Conservation (phyloP, 92 coral and sea anemone species). For the Galaxea fascicularis region DNA sequence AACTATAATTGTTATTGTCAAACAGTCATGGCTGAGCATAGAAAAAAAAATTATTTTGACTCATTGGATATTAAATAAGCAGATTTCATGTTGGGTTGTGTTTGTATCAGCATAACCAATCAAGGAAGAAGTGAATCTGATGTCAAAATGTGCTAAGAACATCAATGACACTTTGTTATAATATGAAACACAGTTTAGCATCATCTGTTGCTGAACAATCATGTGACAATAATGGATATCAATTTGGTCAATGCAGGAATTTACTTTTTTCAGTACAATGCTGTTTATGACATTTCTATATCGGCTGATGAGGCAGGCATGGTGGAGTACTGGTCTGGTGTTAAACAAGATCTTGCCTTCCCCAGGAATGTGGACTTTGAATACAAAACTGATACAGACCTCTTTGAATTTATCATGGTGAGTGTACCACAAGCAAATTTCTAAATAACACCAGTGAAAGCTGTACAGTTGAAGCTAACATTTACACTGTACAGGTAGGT, state of each 20-base stretch:
- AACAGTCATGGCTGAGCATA: too few species aligned
- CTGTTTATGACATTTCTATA: slow-evolving; percentile 83
- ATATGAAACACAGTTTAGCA: too few species aligned
- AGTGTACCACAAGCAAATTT: not conserved
- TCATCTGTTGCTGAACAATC: too few species aligned
- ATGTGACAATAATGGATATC: not conserved
- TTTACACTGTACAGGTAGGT: too few species aligned
- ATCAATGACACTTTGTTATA: too few species aligned
- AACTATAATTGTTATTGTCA: too few species aligned
- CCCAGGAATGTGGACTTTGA: slow-evolving; percentile 90
- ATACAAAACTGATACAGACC: slow-evolving; percentile 96
- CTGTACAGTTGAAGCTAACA: not conserved
- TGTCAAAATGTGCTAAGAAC: too few species aligned
- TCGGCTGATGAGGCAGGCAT: slow-evolving; percentile 98
- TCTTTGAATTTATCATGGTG: slow-evolving; percentile 96
- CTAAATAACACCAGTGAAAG: not conserved
- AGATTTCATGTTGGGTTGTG: too few species aligned
- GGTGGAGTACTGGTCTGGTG: slow-evolving; percentile 95
- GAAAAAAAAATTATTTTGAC: too few species aligned
- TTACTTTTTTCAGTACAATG: slow-evolving; percentile 79
- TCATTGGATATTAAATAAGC: too few species aligned
- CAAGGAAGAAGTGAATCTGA: too few species aligned
- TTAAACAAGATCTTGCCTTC: slow-evolving; percentile 87
- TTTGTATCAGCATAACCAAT: too few species aligned
- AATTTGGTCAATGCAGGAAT: not conserved